Evolutionary conservation across 1,140 invertebrate species (phyloP).

Genomic region (Aporrectodea caliginosa): DNA sequence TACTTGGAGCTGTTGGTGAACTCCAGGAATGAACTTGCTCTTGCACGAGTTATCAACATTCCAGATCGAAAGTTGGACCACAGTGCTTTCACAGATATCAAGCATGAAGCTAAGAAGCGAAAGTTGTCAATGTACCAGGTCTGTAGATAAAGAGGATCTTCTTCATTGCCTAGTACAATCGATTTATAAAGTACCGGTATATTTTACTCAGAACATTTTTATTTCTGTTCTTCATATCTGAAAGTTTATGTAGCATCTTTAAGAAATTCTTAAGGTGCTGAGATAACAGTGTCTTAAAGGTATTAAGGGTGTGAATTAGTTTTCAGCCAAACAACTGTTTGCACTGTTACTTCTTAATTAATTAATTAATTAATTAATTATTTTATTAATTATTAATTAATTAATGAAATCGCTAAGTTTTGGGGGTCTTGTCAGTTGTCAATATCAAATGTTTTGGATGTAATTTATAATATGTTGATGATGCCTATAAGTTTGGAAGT

Average conservation of each 20-base stretch:
- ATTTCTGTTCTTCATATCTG: background rate
- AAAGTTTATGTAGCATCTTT: background rate
- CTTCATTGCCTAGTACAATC: background rate
- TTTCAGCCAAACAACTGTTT: no score
- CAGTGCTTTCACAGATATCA: slow-evolving; percentile 52
- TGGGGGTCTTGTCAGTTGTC: background rate
- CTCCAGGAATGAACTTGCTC: slow-evolving; percentile 49
- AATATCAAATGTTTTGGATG: background rate
- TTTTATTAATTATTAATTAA: background rate
- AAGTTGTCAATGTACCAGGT: slow-evolving; percentile 56
- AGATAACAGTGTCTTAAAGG: background rate
- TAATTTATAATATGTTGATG: background rate
- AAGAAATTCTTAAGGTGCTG: background rate
- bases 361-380: no score
- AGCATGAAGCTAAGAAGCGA: slow-evolving; percentile 44
- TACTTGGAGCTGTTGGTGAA: slow-evolving; percentile 54
- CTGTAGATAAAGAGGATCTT: slow-evolving; percentile 1
- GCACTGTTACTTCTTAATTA: no score
- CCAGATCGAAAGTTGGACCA: slow-evolving; percentile 52
- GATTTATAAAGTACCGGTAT: background rate
- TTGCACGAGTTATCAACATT: slow-evolving; percentile 51
- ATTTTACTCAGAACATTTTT: background rate
- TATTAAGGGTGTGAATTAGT: background rate
- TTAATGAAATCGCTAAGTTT: background rate
- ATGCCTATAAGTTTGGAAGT: background rate